A percentile compares a stretch with the other conserved stretches of the same genome.
Evolutionary conservation across 2,888 invertebrate genomes (phyloP).

Genomic region (Lasioglossum figueresi): DNA sequence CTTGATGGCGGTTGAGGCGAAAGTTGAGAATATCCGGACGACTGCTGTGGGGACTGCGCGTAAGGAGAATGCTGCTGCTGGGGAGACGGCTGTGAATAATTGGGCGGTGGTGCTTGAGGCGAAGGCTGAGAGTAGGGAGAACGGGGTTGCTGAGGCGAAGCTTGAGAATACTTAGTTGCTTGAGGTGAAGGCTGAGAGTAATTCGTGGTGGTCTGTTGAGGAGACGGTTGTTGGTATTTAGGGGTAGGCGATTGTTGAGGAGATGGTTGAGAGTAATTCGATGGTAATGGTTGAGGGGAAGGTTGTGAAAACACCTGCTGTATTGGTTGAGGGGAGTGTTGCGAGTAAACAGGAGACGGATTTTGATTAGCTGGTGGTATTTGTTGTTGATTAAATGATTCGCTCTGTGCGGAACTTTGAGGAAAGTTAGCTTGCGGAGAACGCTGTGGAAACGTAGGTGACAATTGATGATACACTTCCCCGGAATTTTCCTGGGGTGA

Average conservation of each 20-base stretch:
- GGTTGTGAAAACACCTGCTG: constrained; percentile 80
- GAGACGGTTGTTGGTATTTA: constrained; percentile 73
- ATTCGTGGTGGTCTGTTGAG: constrained; percentile 76
- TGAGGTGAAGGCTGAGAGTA: constrained; percentile 76
- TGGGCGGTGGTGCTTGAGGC: constrained; percentile 83
- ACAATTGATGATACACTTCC: constrained; percentile 73
- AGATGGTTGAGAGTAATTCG: constrained; percentile 72
- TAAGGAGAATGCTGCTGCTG: constrained; percentile 74
- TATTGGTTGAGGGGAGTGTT: constrained; percentile 75
- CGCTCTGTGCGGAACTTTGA: constrained; percentile 69
- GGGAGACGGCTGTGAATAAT: constrained; percentile 82
- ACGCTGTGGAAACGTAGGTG: constrained; percentile 72
- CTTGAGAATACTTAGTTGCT: constrained; percentile 79
- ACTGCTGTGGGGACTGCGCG: constrained; percentile 79
- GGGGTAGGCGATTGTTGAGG: constrained; percentile 61
- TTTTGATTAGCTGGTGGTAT: constrained; percentile 64
- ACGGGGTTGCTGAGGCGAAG: constrained; percentile 76
- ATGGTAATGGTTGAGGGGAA: constrained; percentile 77
- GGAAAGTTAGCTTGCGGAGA: constrained; percentile 75
- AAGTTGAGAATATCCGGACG: constrained; percentile 78
- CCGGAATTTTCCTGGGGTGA: constrained; percentile 72
- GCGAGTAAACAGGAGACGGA: constrained; percentile 74
- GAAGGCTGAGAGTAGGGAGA: constrained; percentile 72
- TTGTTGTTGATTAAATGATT: constrained; percentile 61
- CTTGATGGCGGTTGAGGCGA: constrained; percentile 75